Conservation (phyloP, 2,797 vertebrate species). For the Diplodus puntazzo region DNA sequence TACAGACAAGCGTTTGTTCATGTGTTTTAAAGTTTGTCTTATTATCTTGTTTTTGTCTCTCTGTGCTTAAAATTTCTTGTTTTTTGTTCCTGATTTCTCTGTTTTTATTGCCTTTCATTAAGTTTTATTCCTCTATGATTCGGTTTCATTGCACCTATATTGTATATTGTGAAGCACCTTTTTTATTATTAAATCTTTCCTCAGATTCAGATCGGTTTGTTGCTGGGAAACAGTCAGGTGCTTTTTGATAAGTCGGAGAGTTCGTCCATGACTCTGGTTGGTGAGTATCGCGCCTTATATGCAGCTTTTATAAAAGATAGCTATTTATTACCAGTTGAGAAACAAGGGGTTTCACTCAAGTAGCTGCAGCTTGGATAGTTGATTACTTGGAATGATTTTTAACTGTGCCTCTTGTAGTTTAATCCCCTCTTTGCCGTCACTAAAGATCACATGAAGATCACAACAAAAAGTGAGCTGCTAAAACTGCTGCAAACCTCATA, state of each 20-base stretch:
- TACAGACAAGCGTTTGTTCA: no score
- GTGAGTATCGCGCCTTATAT: conserved; percentile 82
- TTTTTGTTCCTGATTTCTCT: no score
- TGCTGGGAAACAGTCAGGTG: conserved; percentile 95
- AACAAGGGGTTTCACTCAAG: background rate
- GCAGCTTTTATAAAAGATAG: background rate
- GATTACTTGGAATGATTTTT: background rate
- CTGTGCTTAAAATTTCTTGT: no score
- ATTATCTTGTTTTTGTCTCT: no score
- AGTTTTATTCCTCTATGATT: no score
- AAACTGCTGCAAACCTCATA: background rate
- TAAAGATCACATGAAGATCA: no score
- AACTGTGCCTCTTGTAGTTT: background rate
- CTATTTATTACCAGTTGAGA: background rate
- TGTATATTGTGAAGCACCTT: no score
- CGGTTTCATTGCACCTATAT: no score
- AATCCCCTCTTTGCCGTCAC: no score
- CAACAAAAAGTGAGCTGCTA: background rate
- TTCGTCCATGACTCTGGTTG: conserved; percentile 92
- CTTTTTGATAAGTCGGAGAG: conserved; percentile 95
- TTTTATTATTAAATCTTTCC: background rate
- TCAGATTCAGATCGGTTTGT: conserved; percentile 91
- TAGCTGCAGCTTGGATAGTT: background rate
- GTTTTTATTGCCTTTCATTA: no score
- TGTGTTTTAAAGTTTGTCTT: no score